A percentile compares a stretch with the other conserved stretches of the same genome.
phyloP scores from a whole-genome alignment of 92 coral and sea anemone genomes.

The Porites lobata region DNA sequence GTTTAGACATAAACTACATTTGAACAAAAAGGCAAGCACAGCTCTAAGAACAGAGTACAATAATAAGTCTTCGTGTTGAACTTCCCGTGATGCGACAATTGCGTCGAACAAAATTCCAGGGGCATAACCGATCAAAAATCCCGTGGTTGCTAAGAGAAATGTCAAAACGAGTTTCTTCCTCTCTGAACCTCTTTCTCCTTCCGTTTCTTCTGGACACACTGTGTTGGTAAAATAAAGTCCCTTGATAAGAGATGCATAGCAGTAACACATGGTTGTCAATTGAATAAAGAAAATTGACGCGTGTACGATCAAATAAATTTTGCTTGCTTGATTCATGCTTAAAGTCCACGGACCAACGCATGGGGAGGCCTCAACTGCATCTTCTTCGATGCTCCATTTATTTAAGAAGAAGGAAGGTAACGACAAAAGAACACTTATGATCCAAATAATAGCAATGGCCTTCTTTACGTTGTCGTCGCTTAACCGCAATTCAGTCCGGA shows the following conservation, averaged over 20 bases:
- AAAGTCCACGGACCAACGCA: not conserved
- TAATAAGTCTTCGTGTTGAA: not conserved
- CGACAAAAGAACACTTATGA: not conserved
- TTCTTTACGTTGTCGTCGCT: not conserved
- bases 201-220: not conserved
- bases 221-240: slow-evolving; percentile 8
- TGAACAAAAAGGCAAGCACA: not conserved
- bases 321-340: not conserved
- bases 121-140: not conserved
- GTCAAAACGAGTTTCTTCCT: not conserved
- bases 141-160: not conserved
- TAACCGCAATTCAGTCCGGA: not conserved
- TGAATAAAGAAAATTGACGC: not conserved
- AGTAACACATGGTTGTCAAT: not conserved
- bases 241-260: slow-evolving; percentile 14
- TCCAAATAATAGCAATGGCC: not conserved
- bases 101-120: not conserved
- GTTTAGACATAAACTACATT: not conserved
- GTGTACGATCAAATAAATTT: not conserved
- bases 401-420: not conserved
- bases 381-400: not conserved
- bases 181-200: not conserved
- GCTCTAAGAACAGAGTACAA: not conserved
- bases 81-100: not conserved
- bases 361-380: not conserved